Evolutionary conservation across 2,113 vertebrate species (phyloP), one percentile per base, ranked within the genome.

Genomic region (Dicrurus megarhynchus): DNA sequence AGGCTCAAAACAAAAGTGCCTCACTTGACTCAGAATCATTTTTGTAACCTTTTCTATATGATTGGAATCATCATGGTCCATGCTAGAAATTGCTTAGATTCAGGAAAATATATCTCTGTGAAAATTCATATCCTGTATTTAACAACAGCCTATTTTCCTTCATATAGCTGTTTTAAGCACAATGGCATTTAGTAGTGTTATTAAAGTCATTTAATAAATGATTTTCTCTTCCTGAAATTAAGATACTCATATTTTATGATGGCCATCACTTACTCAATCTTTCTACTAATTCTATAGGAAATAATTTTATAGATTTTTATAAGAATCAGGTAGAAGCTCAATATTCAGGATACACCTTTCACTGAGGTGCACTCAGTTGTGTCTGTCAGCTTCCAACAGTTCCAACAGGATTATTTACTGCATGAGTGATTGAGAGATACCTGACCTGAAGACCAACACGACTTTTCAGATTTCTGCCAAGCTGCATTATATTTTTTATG

Each of bases 381-480:
- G 52, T 64, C 75, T 83, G 60, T 28, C 55, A 93, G 69, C 56
- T 84, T 96, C 93, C n/a, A n/a, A n/a, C n/a, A 70, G 44, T 89
- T 95, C 69, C 90, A 90, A 86, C 44, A 83, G 60, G 50, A 22
- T 86, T 89, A 77, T 90, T 52, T n/a, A n/a, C n/a, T n/a, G n/a
- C n/a, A n/a, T n/a, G n/a, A n/a, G n/a, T n/a, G n/a, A n/a, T n/a
- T n/a, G n/a, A n/a, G n/a, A n/a, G n/a, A n/a, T n/a, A n/a, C n/a
- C n/a, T 87, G 30, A 87, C 59, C 35, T 90, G 64, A 96, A 96
- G 95, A 87, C 55, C 69, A 89, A 55, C 64, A 13, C 32, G 49
- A 71, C 74, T 80, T 79, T 87, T 85, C 70, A 90, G 82, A 83
- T 55, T 89, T 95, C 80, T 95, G 89, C 39, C 49, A 82, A 33